A percentile compares a stretch with the other conserved stretches of the same genome.
Conservation (phyloP, 2,113 vertebrate genomes). For the Ciconia boyciana region DNA sequence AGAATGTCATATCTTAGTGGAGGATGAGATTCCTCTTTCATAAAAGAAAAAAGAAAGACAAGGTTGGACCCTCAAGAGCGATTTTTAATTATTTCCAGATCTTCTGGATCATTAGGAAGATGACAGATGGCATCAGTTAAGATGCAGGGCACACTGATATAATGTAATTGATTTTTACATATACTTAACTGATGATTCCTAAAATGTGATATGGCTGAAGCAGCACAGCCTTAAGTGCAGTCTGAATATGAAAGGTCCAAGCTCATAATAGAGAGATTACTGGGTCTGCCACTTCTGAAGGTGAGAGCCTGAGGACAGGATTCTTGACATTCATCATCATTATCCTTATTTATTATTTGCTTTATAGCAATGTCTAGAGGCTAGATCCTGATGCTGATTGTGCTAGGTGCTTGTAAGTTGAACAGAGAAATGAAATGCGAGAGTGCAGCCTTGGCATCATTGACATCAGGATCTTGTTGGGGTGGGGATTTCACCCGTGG, state of each 20-base stretch:
- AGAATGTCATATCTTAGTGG: neutral
- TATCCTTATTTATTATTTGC: neutral
- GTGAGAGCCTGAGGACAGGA: neutral
- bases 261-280: neutral
- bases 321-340: neutral
- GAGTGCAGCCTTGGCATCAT: rapidly evolving
- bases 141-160: conserved; percentile 54
- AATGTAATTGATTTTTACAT: conserved; percentile 73
- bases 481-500: neutral
- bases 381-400: neutral
- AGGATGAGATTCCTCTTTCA: conserved; percentile 1
- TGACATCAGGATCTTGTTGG: neutral
- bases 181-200: conserved; percentile 66
- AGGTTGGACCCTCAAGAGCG: conserved; percentile 64
- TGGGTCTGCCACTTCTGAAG: neutral
- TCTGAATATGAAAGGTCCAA: neutral
- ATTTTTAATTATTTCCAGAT: conserved; percentile 78
- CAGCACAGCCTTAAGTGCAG: conserved; percentile 40
- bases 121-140: conserved; percentile 60
- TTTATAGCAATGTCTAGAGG: neutral
- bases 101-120: conserved; percentile 72
- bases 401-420: neutral
- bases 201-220: conserved; percentile 50
- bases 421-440: neutral
- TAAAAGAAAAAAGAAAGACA: neutral